These are phyloP conservation scores for Sprattus sprattus DNA, from an alignment of 2,113 vertebrate genomes.

Conservation along the genomic window DNA sequence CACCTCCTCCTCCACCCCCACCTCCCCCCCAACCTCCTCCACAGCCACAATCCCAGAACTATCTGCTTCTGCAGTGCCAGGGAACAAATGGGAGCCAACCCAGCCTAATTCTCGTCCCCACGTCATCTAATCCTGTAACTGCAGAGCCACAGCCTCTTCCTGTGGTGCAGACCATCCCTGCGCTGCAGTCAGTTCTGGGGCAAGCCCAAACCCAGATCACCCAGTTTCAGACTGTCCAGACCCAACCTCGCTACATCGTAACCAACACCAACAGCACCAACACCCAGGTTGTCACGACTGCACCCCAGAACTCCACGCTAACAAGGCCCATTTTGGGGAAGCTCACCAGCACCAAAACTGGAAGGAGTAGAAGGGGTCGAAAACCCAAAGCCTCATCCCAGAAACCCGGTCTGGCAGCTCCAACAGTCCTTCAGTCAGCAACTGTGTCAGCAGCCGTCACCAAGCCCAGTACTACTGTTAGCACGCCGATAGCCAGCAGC, in stretches of 20 bases:
- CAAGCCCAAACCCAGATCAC: slow-evolving; percentile 64
- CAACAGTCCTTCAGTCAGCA: slow-evolving; percentile 9
- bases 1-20: slow-evolving; percentile 54
- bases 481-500: background rate
- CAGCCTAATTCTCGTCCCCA: slow-evolving; percentile 69
- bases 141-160: slow-evolving; percentile 62
- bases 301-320: slow-evolving; percentile 54
- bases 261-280: slow-evolving; percentile 57
- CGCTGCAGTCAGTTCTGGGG: slow-evolving; percentile 67
- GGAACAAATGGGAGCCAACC: slow-evolving; percentile 69
- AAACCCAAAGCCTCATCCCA: slow-evolving; percentile 65
- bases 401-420: slow-evolving; percentile 36
- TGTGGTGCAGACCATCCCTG: slow-evolving; percentile 68
- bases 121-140: slow-evolving; percentile 57
- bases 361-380: slow-evolving; percentile 66
- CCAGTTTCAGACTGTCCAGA: slow-evolving; percentile 67
- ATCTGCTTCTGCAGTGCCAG: slow-evolving; percentile 73
- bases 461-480: background rate
- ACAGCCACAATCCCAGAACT: slow-evolving; percentile 66
- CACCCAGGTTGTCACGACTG: slow-evolving; percentile 46
- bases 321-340: slow-evolving; percentile 68
- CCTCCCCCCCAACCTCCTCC: slow-evolving; percentile 56
- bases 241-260: slow-evolving; percentile 69
- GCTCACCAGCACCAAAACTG: slow-evolving; percentile 60
- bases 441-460: background rate